Percentiles rank a stretch among this genome's conserved stretches.
Conservation (phyloP, 2,888 invertebrate species). For the Nomada ruficornis region DNA sequence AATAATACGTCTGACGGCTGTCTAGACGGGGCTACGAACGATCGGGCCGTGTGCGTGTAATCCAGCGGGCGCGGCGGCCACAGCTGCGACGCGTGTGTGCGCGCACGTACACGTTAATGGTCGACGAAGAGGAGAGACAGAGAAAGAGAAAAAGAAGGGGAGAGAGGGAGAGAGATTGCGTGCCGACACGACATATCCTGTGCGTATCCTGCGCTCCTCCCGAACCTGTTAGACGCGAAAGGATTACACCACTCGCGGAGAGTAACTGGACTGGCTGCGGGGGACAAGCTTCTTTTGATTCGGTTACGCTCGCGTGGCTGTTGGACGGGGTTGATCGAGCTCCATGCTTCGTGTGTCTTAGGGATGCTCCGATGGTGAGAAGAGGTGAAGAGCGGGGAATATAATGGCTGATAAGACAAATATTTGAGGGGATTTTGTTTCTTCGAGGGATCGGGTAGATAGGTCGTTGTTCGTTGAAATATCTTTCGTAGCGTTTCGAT, state of each 20-base stretch:
- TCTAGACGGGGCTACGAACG: constrained; percentile 78
- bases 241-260: constrained; percentile 54
- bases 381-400: background rate
- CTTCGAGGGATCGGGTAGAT: too few relatives aligned
- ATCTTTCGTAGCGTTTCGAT: too few relatives aligned
- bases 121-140: background rate
- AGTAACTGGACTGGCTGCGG: constrained; percentile 42
- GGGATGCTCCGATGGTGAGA: constrained; percentile 9
- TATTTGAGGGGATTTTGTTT: too few relatives aligned
- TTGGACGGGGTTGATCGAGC: constrained; percentile 35
- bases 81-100: constrained; percentile 36
- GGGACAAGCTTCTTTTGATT: constrained; percentile 31
- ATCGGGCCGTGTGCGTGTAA: constrained; percentile 62
- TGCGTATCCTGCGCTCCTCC: constrained; percentile 47
- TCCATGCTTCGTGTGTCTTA: constrained; percentile 27
- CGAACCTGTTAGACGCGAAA: constrained; percentile 55
- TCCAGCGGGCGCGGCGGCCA: constrained; percentile 50
- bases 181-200: constrained; percentile 37
- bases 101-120: constrained; percentile 49
- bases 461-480: too few relatives aligned
- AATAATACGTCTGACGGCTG: constrained; percentile 82
- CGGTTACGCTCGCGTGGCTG: constrained; percentile 12
- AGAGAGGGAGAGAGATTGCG: constrained; percentile 11
- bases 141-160: background rate
- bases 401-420: background rate